These are phyloP conservation scores for Chelonus formosanus DNA, from an alignment of 2,888 invertebrate genomes.

Conservation along the genomic window DNA sequence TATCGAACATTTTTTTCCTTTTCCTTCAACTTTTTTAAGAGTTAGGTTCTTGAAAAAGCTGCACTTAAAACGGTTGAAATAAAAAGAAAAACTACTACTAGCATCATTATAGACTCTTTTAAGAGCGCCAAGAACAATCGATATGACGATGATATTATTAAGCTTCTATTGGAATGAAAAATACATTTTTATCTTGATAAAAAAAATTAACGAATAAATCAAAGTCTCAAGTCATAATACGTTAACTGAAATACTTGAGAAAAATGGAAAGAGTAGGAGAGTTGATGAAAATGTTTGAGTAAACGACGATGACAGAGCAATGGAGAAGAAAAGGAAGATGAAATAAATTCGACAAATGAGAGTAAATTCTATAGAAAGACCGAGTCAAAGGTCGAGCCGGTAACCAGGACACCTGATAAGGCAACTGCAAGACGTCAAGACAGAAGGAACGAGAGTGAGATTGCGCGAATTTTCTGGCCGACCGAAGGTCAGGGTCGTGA, in stretches of 20 bases:
- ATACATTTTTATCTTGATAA: too few species aligned
- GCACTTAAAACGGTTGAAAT: conserved; percentile 18
- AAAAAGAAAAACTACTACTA: conserved; percentile 8
- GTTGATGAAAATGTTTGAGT: too few species aligned
- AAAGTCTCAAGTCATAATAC: too few species aligned
- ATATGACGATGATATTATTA: conserved; percentile 7
- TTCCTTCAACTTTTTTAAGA: neutral
- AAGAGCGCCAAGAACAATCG: conserved; percentile 7
- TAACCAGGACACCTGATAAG: conserved; percentile 43
- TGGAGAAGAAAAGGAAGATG: too few species aligned
- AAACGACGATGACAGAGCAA: too few species aligned
- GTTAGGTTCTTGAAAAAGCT: conserved; percentile 16
- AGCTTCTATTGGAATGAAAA: neutral
- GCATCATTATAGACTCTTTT: conserved; percentile 11
- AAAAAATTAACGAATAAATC: too few species aligned
- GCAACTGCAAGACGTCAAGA: conserved; percentile 27
- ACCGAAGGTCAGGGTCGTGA: conserved; percentile 37
- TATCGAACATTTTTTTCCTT: neutral
- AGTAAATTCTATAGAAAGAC: too few species aligned
- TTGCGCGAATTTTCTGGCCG: conserved; percentile 35
- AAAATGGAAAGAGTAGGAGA: too few species aligned
- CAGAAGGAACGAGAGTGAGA: conserved; percentile 37
- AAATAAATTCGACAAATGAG: too few species aligned
- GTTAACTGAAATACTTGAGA: too few species aligned
- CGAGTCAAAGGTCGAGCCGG: conserved; percentile 35